Evolutionary conservation across 1,140 invertebrate species (phyloP).

Genomic region (Drosophila nigrodunni): DNA sequence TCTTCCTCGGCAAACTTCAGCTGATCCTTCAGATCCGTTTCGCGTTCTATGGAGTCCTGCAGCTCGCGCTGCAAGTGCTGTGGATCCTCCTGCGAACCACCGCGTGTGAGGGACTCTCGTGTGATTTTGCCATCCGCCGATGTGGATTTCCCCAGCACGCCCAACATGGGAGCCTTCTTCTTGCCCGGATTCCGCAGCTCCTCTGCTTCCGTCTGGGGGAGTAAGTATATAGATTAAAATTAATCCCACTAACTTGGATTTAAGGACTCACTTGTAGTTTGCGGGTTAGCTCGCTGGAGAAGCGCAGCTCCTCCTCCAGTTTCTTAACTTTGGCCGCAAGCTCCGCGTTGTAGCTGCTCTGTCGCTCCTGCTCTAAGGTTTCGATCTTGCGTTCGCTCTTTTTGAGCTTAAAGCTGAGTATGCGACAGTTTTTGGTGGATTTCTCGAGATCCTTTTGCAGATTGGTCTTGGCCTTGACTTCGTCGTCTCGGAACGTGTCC

Average conservation of each 20-base stretch:
- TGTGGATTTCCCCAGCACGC: conserved; percentile 86
- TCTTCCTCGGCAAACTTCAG: conserved; percentile 95
- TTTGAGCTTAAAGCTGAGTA: conserved; percentile 98
- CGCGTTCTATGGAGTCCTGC: conserved; percentile 95
- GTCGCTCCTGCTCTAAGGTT: conserved; percentile 94
- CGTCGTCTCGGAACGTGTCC: conserved; percentile 98
- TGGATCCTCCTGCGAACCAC: conserved; percentile 91
- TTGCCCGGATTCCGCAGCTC: conserved; percentile 87
- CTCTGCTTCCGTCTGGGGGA: conserved; percentile 84
- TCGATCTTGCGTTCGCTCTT: conserved; percentile 97
- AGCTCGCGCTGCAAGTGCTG: conserved; percentile 93
- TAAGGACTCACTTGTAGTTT: conserved; percentile 85
- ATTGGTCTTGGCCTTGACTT: conserved; percentile 98
- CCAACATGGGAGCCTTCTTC: conserved; percentile 87
- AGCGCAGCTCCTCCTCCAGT: conserved; percentile 93
- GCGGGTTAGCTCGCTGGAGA: conserved; percentile 90
- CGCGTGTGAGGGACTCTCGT: conserved; percentile 88
- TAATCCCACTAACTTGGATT: not conserved
- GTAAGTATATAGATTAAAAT: not conserved
- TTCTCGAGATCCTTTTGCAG: conserved; percentile 96
- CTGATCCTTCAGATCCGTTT: conserved; percentile 96
- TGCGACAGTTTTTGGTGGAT: conserved; percentile 98
- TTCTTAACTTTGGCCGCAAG: conserved; percentile 89
- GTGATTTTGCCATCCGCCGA: conserved; percentile 88
- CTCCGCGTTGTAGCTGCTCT: conserved; percentile 87